Evolutionary conservation across 1,140 invertebrate genomes (phyloP), one percentile per base, ranked within the genome.

Genomic region (Druon quercuslanigerum): DNA sequence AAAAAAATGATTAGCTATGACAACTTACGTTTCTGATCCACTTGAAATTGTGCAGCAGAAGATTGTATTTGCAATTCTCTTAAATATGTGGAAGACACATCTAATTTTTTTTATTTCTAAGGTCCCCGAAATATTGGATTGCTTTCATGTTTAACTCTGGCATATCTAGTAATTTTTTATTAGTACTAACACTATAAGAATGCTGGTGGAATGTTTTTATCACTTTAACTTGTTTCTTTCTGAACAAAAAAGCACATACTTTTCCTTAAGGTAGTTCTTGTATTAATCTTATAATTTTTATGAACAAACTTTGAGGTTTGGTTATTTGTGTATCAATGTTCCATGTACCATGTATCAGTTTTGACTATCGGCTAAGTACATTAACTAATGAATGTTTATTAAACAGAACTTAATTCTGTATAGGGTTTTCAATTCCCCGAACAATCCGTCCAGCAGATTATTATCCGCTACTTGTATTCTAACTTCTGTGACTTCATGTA

Each of bases 401-500:
- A 77, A 79, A 60, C 79, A 83, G 75, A 79, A 85, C 75, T 70
- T 20, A n/a, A 78, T 14, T 51, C 77, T 78, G 74, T 85, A 85
- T 13, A 73, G 4, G n/a, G 16, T 46, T 79, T 79, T 73, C 72
- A 85, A 83, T 50, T 83, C 17, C 19, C 57, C 14, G 0, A 82
- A 78, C 76, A 84, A 84, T 71, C 76, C 79, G 33, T 81, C 25
- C 8, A 83, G 25, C 19, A 82, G 54, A 54, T 80, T 78, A 19
- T 78, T 78, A 19, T 78, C n/a, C 50, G 77, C 70, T 70, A 73
- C 19, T 75, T 25, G 7, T 9, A 73, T 73, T 46, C 17, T 1
- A 73, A 50, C 12, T 14, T 60, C 57, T 56, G 40, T 71, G 11
- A 79, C 60, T 9, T 33, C n/a, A 73, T 25, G 1, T 1, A 25